Evolutionary conservation across 2,888 invertebrate species (phyloP).

Genomic region (Metopia argyrocephala): DNA sequence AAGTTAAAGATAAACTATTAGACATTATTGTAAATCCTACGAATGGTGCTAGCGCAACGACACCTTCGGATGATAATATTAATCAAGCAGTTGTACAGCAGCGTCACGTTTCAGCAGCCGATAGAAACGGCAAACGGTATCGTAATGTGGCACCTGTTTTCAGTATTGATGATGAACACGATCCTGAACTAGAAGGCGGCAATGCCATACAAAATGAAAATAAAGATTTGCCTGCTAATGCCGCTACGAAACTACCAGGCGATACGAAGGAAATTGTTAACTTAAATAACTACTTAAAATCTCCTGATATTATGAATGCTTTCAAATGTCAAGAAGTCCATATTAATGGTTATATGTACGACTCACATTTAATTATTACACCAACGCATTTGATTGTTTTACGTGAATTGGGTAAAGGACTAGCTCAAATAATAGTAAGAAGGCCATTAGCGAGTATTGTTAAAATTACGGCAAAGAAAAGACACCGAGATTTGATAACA

Average conservation of each 20-base stretch:
- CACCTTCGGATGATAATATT: constrained; percentile 16
- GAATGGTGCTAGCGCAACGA: constrained; percentile 48
- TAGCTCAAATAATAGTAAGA: constrained; percentile 91
- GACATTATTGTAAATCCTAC: constrained; percentile 95
- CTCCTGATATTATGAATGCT: constrained; percentile 89
- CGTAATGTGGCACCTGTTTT: constrained; percentile 95
- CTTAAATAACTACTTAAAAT: constrained; percentile 88
- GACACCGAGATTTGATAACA: constrained; percentile 96
- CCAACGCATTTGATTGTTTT: constrained; percentile 91
- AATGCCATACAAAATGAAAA: constrained; percentile 63
- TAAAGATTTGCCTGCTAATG: constrained; percentile 73
- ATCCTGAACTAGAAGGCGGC: constrained; percentile 77
- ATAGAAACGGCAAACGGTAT: constrained; percentile 92
- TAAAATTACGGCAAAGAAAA: constrained; percentile 97
- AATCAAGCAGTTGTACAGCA: constrained; percentile 77
- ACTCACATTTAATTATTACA: constrained; percentile 92
- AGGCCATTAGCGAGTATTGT: constrained; percentile 94
- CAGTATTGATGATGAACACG: constrained; percentile 94
- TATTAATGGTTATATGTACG: constrained; percentile 91
- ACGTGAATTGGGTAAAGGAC: constrained; percentile 86
- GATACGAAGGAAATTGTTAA: constrained; percentile 89
- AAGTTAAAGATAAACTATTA: constrained; percentile 92
- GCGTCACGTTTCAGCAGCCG: constrained; percentile 90
- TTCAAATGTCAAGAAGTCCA: constrained; percentile 96
- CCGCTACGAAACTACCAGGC: constrained; percentile 79